A percentile compares a stretch with the other conserved stretches of the same genome.
phyloP scores from a whole-genome alignment of 2,797 vertebrate genomes.

The Parauchenoglanis punctatus region DNA sequence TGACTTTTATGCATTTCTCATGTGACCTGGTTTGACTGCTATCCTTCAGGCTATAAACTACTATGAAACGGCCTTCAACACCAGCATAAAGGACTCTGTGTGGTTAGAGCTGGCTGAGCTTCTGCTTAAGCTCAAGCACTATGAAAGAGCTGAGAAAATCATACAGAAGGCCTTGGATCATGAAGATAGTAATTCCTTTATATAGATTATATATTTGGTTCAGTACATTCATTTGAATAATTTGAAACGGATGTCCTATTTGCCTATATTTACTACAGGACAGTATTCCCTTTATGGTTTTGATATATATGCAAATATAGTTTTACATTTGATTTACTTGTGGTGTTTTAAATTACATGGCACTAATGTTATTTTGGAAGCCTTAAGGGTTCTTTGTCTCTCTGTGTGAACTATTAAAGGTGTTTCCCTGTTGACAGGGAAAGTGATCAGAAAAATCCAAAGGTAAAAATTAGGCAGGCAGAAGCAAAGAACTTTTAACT shows the following conservation, averaged over 20 bases:
- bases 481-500: neutral
- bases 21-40: neutral
- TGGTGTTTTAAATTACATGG: neutral
- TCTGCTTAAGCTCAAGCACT: conserved; percentile 72
- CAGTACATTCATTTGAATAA: neutral
- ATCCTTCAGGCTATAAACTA: conserved; percentile 73
- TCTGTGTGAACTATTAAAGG: neutral
- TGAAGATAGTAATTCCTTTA: conserved; percentile 60
- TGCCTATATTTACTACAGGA: neutral
- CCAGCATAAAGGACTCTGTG: conserved; percentile 70
- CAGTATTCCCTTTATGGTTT: neutral
- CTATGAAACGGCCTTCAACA: conserved; percentile 75
- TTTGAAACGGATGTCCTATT: neutral
- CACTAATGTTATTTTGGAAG: neutral
- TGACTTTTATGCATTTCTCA: neutral
- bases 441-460: neutral
- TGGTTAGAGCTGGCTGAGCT: conserved; percentile 71
- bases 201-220: neutral
- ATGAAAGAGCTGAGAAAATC: conserved; percentile 71
- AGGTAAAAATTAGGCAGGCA: neutral
- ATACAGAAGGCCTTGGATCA: conserved; percentile 69
- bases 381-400: neutral
- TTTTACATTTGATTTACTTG: neutral
- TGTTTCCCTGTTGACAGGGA: neutral
- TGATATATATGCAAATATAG: neutral